Conservation (phyloP, 2,888 invertebrate species). For the Drosophila falleni region DNA sequence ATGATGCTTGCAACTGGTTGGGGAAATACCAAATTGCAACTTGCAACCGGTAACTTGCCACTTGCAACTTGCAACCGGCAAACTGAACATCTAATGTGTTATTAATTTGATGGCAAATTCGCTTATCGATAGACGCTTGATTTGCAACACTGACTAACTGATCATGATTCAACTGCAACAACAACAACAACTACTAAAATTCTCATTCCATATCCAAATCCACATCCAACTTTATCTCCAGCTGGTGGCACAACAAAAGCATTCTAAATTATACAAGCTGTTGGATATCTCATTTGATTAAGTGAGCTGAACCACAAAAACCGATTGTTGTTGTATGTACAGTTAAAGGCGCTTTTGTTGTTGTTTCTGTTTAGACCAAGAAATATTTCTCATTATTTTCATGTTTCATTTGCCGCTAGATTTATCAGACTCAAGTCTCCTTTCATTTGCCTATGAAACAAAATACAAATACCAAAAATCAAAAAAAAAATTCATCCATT, state of each 20-base stretch:
- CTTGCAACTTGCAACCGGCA: background rate
- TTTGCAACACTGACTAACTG: slow-evolving; percentile 23
- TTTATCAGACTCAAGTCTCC: slow-evolving; percentile 72
- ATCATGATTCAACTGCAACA: background rate
- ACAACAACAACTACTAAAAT: background rate
- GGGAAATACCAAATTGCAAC: background rate
- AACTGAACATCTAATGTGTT: slow-evolving; percentile 74
- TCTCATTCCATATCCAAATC: slow-evolving; percentile 17
- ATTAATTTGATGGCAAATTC: slow-evolving; percentile 78
- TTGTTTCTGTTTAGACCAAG: slow-evolving; percentile 17
- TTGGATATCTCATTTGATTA: slow-evolving; percentile 84
- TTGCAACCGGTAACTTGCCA: background rate
- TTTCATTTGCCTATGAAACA: slow-evolving; percentile 67
- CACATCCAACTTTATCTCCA: slow-evolving; percentile 32
- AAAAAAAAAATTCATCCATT: slow-evolving; percentile 30
- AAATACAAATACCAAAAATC: slow-evolving; percentile 12
- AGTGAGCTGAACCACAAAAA: slow-evolving; percentile 64
- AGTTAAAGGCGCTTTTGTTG: slow-evolving; percentile 54
- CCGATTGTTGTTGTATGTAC: slow-evolving; percentile 39
- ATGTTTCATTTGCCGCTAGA: slow-evolving; percentile 77
- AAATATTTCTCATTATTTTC: slow-evolving; percentile 81
- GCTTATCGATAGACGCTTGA: slow-evolving; percentile 58
- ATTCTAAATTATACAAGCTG: slow-evolving; percentile 79
- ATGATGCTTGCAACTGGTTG: slow-evolving; percentile 19
- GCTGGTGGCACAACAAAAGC: slow-evolving; percentile 65